Base-by-base conservation (phyloP, 2,113 vertebrate genomes). In the Phaethon lepturus region DNA sequence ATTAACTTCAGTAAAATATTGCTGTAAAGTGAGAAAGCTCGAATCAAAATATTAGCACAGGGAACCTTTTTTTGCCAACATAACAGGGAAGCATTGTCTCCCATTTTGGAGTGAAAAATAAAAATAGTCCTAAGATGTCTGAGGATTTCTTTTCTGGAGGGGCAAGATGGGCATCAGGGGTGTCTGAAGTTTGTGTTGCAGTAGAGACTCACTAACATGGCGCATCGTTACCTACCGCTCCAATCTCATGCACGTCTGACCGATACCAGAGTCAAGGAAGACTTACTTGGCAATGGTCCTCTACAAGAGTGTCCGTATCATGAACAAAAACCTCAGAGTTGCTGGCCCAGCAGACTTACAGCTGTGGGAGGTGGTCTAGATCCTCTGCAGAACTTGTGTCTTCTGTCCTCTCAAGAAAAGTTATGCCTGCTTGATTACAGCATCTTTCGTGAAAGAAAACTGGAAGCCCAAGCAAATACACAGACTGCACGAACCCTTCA, bases 201-300 rank as follows among this genome's bases (percentile, higher is more conserved):
- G 9, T 23, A 38, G 17, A 91, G 19, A 31, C 15, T 86, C 25
- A 13, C 66, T 63, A 88, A 29, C 20, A 4, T 20, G 9, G 15
- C 40, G 24, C 49, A 26, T 73, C 0, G 0, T 79, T 71, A 31
- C 23, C 42, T 31, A 71, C 10, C 0, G 0, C 38, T 84, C 29
- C 20, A 40, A 31, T 5, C 10, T 44, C n/a, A 16, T 31, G 8
- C 16, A 73, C 62, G 17, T 52, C 64, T 81, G 59, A 42, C 18
- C 3, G 2, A 50, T 28, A 62, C 11, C 28, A 55, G 59, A 80
- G 10, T 45, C 42, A 81, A 50, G n/a, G 59, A 74, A 92, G 16
- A 53, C 13, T 56, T 60, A 20, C 20, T 29, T 62, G 18, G 33
- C 84, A 64, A 62, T 23, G 28, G 7, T 60, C 15, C 38, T 82